Evolutionary conservation across 2,113 vertebrate genomes (phyloP).

Genomic region (Propithecus coquereli): DNA sequence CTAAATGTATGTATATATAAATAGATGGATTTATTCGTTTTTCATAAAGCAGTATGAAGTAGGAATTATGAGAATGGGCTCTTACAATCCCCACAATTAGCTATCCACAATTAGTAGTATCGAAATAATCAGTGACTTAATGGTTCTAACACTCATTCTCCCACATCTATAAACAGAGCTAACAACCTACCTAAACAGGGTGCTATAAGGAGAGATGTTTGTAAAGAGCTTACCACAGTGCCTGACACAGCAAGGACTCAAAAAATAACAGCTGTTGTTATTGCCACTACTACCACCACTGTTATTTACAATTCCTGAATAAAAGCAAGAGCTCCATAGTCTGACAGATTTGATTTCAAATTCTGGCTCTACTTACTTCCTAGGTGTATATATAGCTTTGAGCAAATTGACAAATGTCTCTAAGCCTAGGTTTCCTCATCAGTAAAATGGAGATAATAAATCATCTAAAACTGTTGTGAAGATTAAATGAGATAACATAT

Average conservation of each 20-base stretch:
- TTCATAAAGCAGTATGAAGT: constrained; percentile 20
- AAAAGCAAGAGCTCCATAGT: not conserved
- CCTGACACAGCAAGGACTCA: not conserved
- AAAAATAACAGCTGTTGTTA: not conserved
- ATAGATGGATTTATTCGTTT: not conserved
- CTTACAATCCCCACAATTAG: not conserved
- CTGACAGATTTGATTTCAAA: constrained; percentile 42
- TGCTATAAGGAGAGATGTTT: constrained; percentile 21
- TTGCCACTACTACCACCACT: not conserved
- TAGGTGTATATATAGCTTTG: not conserved
- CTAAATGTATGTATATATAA: not conserved
- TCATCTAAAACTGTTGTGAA: constrained; percentile 23
- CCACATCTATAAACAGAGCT: not conserved
- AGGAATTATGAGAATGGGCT: constrained; percentile 29
- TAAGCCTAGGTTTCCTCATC: not conserved
- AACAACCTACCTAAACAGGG: not conserved
- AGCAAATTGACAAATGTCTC: constrained; percentile 1
- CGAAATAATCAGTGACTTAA: constrained; percentile 14
- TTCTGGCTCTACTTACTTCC: not conserved
- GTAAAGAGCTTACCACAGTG: not conserved
- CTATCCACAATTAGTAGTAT: constrained; percentile 24
- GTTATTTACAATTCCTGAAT: constrained; percentile 7
- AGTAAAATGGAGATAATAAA: constrained; percentile 43
- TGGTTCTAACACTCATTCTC: not conserved
- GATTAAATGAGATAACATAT: constrained; percentile 11